phyloP scores from a whole-genome alignment of 1,140 invertebrate genomes.

The Tetraneura akinire region DNA sequence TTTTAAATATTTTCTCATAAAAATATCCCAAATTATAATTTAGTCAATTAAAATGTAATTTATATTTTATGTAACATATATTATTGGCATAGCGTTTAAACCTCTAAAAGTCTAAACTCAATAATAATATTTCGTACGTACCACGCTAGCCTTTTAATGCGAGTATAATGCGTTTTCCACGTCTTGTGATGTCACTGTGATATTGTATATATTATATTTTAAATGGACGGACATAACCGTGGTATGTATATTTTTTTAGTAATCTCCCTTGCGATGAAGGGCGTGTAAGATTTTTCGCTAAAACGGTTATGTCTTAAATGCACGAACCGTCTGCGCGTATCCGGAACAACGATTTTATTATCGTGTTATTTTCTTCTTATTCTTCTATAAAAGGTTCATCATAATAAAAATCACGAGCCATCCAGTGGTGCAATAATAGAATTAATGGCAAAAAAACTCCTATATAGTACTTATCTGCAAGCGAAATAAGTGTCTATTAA shows the following conservation, averaged over 20 bases:
- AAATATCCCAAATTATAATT: too few species aligned
- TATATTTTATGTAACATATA: not conserved
- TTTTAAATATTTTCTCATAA: too few species aligned
- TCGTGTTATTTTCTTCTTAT: conserved; percentile 13
- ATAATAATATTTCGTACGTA: too few species aligned
- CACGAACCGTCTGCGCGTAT: not conserved
- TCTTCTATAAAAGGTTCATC: conserved; percentile 38
- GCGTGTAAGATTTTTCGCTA: conserved; percentile 21
- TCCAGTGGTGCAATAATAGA: conserved; percentile 35
- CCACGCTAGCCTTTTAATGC: not conserved
- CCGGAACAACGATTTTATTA: conserved; percentile 30
- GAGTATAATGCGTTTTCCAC: not conserved
- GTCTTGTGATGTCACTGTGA: too few species aligned
- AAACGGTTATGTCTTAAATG: conserved; percentile 32
- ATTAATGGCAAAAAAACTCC: conserved; percentile 44
- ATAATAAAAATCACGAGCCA: conserved; percentile 40
- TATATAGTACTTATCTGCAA: not conserved
- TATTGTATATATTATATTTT: not conserved
- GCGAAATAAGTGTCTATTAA: conserved; percentile 40
- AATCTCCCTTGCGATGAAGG: not conserved
- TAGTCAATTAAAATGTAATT: too few species aligned
- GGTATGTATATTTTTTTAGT: not conserved
- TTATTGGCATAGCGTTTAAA: too few species aligned
- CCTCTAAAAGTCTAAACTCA: not conserved
- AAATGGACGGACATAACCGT: too few species aligned